These are phyloP conservation scores for Cryptoprocta ferox DNA, from an alignment of 2,797 vertebrate species.

Conservation along the genomic window DNA sequence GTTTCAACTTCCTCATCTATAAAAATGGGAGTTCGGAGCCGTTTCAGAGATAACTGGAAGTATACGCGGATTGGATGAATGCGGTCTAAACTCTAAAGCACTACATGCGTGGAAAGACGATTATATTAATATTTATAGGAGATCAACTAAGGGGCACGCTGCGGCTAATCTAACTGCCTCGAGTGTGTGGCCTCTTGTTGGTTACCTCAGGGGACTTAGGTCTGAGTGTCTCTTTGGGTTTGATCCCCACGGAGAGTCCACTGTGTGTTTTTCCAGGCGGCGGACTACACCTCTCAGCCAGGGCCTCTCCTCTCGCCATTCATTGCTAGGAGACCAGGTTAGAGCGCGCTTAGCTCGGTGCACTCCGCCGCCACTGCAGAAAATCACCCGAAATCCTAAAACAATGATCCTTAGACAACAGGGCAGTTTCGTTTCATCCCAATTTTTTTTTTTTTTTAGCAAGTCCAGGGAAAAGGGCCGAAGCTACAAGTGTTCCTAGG, in stretches of 20 bases:
- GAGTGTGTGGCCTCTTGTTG: background rate
- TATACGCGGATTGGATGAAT: background rate
- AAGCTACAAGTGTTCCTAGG: background rate
- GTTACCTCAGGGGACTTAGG: background rate
- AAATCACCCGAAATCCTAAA: background rate
- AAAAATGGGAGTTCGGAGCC: background rate
- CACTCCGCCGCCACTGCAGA: background rate
- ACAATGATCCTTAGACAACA: background rate
- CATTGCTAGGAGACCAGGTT: slow-evolving; percentile 67
- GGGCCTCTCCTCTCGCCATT: background rate
- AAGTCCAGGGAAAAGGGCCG: background rate
- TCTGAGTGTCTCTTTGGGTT: background rate
- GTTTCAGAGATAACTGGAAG: background rate
- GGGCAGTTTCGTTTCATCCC: background rate
- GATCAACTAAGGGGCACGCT: background rate
- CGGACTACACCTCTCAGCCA: background rate
- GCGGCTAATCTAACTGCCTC: background rate
- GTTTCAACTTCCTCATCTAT: background rate
- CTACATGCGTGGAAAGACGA: background rate
- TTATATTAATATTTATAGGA: background rate
- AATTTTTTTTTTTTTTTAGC: background rate
- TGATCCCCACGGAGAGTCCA: background rate
- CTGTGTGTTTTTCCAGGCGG: background rate
- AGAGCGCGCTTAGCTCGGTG: background rate
- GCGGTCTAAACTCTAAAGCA: background rate